A percentile compares a stretch with the other conserved stretches of the same genome.
Evolutionary conservation across 2,113 vertebrate genomes (phyloP).

Genomic region (Brienomyrus brachyistius): DNA sequence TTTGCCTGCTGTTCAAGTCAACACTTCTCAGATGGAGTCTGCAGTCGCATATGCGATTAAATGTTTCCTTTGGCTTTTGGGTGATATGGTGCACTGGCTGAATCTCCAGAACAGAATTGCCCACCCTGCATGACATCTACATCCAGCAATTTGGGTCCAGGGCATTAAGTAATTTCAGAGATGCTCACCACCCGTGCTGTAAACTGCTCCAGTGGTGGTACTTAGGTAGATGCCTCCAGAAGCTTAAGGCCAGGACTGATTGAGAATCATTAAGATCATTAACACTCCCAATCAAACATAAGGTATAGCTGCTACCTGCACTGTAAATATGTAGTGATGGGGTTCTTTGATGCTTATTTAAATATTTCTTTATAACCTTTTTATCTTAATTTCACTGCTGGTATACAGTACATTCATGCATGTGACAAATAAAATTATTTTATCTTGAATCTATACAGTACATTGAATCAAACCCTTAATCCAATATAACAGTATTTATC

Average conservation of each 20-base stretch:
- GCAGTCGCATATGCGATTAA: conserved; percentile 30
- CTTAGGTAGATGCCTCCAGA: background rate
- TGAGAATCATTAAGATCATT: background rate
- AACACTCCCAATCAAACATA: background rate
- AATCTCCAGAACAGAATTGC: conserved; percentile 24
- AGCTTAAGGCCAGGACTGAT: background rate
- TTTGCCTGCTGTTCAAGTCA: conserved; percentile 12
- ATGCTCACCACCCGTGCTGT: background rate
- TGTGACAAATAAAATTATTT: background rate
- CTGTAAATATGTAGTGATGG: background rate
- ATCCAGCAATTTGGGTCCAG: background rate
- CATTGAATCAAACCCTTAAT: background rate
- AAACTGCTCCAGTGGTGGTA: background rate
- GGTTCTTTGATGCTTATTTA: background rate
- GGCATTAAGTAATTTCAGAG: background rate
- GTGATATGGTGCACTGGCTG: conserved; percentile 11
- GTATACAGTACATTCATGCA: background rate
- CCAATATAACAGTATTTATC: background rate
- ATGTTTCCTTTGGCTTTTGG: conserved; percentile 16
- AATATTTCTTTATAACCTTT: background rate
- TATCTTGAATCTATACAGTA: background rate
- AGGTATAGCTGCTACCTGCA: background rate
- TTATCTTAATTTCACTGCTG: background rate
- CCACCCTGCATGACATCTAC: conserved; percentile 21
- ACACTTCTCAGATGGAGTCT: conserved; percentile 38